Conservation (phyloP, 2,888 invertebrate species). For the Chironomus riparius region DNA sequence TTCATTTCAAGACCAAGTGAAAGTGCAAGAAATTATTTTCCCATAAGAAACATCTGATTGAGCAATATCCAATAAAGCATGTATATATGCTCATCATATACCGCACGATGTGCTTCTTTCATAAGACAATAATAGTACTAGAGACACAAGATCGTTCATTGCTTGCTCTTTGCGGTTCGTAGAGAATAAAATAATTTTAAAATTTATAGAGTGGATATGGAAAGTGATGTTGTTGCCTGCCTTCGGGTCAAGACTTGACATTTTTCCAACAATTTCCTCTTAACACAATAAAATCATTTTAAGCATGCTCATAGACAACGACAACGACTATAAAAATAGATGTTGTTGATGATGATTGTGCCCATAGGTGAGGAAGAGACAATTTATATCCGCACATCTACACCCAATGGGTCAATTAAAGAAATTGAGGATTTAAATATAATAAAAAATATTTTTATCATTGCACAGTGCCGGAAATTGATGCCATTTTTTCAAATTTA, state of each 20-base stretch:
- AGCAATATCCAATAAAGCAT: background rate
- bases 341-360: background rate
- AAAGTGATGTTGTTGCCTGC: constrained; percentile 5
- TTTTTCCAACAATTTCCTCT: background rate
- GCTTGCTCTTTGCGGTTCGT: background rate
- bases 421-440: too few species aligned
- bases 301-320: background rate
- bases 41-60: constrained; percentile 20
- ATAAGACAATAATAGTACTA: background rate
- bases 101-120: background rate
- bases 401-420: too few species aligned
- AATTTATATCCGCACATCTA: too few species aligned
- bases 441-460: too few species aligned
- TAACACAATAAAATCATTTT: background rate
- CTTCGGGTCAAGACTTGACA: background rate
- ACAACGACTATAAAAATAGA: background rate
- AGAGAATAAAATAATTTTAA: background rate
- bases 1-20: background rate
- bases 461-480: too few species aligned
- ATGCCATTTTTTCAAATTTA: too few species aligned
- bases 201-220: background rate
- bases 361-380: too few species aligned
- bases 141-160: background rate
- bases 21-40: constrained; percentile 18
- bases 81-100: background rate